phyloP scores from a whole-genome alignment of 2,797 vertebrate species.

The Argya squamiceps region DNA sequence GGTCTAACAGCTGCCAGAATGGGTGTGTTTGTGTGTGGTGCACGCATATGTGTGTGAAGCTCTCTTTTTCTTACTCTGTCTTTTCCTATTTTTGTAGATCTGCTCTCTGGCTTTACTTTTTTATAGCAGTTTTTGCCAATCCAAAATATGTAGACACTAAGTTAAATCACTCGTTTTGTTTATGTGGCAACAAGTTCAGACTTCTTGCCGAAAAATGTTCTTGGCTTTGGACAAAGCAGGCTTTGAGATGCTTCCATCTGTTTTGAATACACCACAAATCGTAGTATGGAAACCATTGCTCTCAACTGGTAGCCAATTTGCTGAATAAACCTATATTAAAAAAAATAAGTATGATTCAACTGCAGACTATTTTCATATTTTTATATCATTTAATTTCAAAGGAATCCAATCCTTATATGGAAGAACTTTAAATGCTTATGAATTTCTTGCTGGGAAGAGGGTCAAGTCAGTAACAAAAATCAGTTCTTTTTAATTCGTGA shows the following conservation, averaged over 20 bases:
- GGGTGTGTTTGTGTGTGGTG: not conserved
- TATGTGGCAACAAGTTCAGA: slow-evolving; percentile 76
- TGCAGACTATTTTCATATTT: slow-evolving; percentile 63
- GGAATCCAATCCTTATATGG: slow-evolving; percentile 61
- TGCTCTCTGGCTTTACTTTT: slow-evolving; percentile 45
- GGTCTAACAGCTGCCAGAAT: not conserved
- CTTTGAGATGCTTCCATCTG: slow-evolving; percentile 72
- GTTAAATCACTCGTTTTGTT: slow-evolving; percentile 76
- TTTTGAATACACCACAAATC: slow-evolving; percentile 74
- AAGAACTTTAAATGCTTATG: slow-evolving; percentile 41
- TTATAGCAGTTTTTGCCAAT: slow-evolving; percentile 64
- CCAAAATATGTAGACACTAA: slow-evolving; percentile 72
- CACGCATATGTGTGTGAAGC: not conserved
- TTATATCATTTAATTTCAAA: slow-evolving; percentile 55
- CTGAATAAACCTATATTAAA: slow-evolving; percentile 59
- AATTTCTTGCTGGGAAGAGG: not conserved
- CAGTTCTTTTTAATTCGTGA: not conserved
- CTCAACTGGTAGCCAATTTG: slow-evolving; percentile 57
- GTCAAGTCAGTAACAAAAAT: not conserved
- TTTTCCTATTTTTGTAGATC: slow-evolving; percentile 23
- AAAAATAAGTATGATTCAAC: slow-evolving; percentile 36
- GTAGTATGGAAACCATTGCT: slow-evolving; percentile 62
- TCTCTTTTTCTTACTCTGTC: not conserved
- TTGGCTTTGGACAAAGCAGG: slow-evolving; percentile 74
- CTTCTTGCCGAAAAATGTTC: slow-evolving; percentile 75